Evolutionary conservation across 2,113 vertebrate species (phyloP), one percentile per base, ranked within the genome.

Genomic region (Alouatta palliata): DNA sequence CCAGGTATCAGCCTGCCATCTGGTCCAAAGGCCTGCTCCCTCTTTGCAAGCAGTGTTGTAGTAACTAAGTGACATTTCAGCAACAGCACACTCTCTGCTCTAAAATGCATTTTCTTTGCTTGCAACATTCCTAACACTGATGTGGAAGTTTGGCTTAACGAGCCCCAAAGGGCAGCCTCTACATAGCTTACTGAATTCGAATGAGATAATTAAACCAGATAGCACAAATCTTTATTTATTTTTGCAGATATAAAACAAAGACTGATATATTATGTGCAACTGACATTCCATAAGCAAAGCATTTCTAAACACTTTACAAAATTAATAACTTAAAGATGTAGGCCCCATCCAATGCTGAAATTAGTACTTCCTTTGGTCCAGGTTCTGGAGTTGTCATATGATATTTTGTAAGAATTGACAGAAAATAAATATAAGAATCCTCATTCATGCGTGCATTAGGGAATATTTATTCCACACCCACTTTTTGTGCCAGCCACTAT

Each of bases 131-230:
- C 52, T 80, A 81, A 86, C 12, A 83, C 58, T 83, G 25, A 68
- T 90, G 64, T 77, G 25, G 73, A 88, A 75, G 75, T 76, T 47
- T 80, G 64, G 66, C 52, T 95, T 96, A 91, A 95, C 81, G 82
- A 94, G 93, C 87, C 94, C 90, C 87, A 30, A 25, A 80, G 87
- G 91, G 71, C 73, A 73, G 64, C 80, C 80, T 91, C 76, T 32
- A 8, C 61, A 12, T n/a, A 58, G 45, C 83, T 93, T 89, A 58
- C 91, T 87, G 64, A 86, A 95, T 97, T 66, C 90, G 85, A 84
- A 77, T 85, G 89, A 93, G 64, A 85, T 87, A 58, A 95, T 97
- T 87, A 97, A 94, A 81, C 35, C 68, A 43, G 88, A 95, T 5
- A 90, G 89, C 37, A 87, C 90, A 95, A 90, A 70, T 10, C 14